Conservation (phyloP, 2,888 invertebrate genomes). For the Panopea generosa region DNA sequence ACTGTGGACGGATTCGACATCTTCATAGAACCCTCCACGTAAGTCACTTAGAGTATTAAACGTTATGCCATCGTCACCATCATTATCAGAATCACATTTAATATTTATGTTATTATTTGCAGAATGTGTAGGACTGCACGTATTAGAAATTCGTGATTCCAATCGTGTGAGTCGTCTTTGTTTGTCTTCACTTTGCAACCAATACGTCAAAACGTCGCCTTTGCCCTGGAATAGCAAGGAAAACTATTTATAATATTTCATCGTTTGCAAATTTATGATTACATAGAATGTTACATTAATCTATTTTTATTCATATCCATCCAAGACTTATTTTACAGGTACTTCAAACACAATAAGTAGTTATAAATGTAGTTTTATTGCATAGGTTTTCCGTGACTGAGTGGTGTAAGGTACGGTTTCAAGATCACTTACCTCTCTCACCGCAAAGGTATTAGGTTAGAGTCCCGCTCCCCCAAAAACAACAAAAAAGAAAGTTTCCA, state of each 20-base stretch:
- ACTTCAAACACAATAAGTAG: not conserved
- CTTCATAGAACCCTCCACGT: not conserved
- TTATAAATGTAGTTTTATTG: not conserved
- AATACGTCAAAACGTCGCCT: constrained; percentile 84
- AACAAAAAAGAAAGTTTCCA: no score
- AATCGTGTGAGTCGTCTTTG: constrained; percentile 68
- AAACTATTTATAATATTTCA: not conserved
- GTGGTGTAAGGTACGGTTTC: no score
- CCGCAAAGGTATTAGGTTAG: no score
- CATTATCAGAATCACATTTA: constrained; percentile 2
- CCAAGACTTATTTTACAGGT: no score
- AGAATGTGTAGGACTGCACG: constrained; percentile 12
- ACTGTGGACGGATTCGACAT: not conserved
- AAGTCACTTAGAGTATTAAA: constrained; percentile 2
- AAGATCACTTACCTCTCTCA: not conserved
- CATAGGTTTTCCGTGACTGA: no score
- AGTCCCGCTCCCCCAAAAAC: no score
- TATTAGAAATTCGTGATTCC: constrained; percentile 22
- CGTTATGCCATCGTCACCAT: not conserved
- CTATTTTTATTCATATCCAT: no score
- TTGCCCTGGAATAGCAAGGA: constrained; percentile 78
- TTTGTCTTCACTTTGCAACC: constrained; percentile 81
- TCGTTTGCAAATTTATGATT: not conserved
- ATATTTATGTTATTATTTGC: constrained; percentile 6
- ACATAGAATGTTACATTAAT: not conserved